A percentile compares a stretch with the other conserved stretches of the same genome.
phyloP scores from a whole-genome alignment of 2,113 vertebrate species.

The Dolichallabes microphthalmus region DNA sequence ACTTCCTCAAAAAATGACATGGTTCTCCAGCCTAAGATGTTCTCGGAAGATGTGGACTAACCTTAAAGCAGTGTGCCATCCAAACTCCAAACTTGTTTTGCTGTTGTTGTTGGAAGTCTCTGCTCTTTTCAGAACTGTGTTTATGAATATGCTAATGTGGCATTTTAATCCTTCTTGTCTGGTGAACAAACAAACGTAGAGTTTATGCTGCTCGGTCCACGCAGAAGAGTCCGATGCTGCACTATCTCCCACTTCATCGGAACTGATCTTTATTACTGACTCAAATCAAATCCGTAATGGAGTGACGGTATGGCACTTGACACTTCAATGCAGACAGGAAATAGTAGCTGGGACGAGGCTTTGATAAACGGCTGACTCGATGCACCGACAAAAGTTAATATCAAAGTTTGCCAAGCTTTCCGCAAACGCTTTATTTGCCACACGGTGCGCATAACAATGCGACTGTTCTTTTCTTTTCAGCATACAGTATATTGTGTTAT shows the following conservation, averaged over 20 bases:
- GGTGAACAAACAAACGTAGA: background rate
- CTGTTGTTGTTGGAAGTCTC: background rate
- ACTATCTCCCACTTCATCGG: background rate
- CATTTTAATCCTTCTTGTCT: background rate
- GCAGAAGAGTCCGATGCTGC: background rate
- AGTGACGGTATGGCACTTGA: background rate
- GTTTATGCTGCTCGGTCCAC: background rate
- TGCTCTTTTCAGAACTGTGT: conserved; percentile 3
- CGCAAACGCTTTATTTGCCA: background rate
- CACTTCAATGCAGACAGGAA: background rate
- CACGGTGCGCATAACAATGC: background rate
- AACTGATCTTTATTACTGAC: conserved; percentile 1
- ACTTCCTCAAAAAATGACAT: background rate
- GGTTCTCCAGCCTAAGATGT: background rate
- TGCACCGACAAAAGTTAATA: background rate
- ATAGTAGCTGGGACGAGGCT: background rate
- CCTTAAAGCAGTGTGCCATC: background rate
- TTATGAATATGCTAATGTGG: conserved; percentile 28
- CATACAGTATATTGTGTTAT: background rate
- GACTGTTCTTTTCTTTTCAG: background rate
- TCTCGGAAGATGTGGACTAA: background rate
- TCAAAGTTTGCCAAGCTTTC: background rate
- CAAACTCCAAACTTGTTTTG: background rate
- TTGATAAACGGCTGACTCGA: background rate
- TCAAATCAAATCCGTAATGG: conserved; percentile 11